phyloP scores from a whole-genome alignment of 2,888 invertebrate genomes.

The Galeopsomyia nigrocyanea region DNA sequence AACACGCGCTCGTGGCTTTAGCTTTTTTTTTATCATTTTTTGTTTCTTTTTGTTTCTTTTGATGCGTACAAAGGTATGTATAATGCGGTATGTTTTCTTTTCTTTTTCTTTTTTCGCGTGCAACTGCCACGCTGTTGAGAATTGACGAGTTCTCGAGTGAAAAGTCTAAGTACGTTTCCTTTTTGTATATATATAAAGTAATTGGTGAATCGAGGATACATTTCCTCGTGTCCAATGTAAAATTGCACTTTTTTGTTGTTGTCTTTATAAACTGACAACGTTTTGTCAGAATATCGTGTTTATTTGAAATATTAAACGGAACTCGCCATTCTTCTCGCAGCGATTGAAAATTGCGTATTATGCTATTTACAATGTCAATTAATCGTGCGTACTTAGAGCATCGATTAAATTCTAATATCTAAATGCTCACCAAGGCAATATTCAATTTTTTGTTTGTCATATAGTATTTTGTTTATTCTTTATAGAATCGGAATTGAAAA shows the following conservation, averaged over 20 bases:
- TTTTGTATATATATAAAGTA: too few species aligned
- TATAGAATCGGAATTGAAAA: too few species aligned
- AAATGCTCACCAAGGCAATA: conserved; percentile 18
- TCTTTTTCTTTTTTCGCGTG: conserved; percentile 8
- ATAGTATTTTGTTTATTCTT: too few species aligned
- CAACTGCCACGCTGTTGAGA: conserved; percentile 23
- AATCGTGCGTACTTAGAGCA: conserved; percentile 35
- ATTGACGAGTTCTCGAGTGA: conserved; percentile 15
- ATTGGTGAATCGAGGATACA: too few species aligned
- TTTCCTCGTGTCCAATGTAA: not conserved
- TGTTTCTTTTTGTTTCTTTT: conserved; percentile 15
- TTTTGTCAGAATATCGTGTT: not conserved
- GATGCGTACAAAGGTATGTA: conserved; percentile 39
- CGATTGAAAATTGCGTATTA: conserved; percentile 26
- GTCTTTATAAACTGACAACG: too few species aligned
- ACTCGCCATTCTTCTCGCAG: conserved; percentile 21
- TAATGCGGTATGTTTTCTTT: conserved; percentile 36
- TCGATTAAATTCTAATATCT: conserved; percentile 23
- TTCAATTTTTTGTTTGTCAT: not conserved
- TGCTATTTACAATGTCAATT: conserved; percentile 38
- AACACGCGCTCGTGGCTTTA: too few species aligned
- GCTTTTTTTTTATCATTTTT: conserved; percentile 23
- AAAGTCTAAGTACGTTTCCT: too few species aligned
- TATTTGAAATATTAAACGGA: not conserved
- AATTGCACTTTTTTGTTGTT: not conserved